These are phyloP conservation scores for Melanchra persicariae DNA, from an alignment of 2,888 invertebrate genomes.

Conservation along the genomic window DNA sequence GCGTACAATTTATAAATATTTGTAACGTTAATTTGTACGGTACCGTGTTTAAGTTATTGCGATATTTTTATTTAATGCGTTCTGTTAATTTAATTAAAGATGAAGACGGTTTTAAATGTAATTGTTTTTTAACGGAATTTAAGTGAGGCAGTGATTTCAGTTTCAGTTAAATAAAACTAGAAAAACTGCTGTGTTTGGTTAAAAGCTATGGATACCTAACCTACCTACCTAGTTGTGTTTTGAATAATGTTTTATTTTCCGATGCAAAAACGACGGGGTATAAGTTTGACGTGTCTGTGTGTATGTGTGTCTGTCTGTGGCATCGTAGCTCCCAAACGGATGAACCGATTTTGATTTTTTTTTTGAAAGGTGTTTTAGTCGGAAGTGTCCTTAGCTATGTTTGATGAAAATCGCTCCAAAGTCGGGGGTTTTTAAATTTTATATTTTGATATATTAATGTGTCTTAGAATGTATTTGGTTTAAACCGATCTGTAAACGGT, in stretches of 20 bases:
- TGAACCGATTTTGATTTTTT: too few species aligned
- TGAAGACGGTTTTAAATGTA: constrained; percentile 22
- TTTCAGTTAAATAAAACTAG: background rate
- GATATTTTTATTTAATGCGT: constrained; percentile 35
- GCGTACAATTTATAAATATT: constrained; percentile 49
- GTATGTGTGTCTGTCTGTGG: too few species aligned
- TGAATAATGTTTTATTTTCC: background rate
- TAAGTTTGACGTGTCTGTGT: too few species aligned
- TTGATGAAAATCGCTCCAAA: too few species aligned
- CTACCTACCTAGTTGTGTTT: background rate
- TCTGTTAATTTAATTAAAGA: constrained; percentile 42
- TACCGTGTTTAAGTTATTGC: constrained; percentile 39
- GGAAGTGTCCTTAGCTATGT: too few species aligned
- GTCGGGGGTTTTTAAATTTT: too few species aligned
- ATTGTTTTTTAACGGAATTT: constrained; percentile 1
- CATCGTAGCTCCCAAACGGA: too few species aligned
- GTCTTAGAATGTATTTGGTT: background rate
- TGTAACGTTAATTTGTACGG: constrained; percentile 51
- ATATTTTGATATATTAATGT: too few species aligned
- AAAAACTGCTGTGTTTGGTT: background rate
- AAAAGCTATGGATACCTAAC: too few species aligned
- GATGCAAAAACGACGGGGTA: too few species aligned
- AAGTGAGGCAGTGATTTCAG: background rate
- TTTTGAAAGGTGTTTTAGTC: too few species aligned
- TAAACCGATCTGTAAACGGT: background rate